Base-by-base conservation (phyloP, 2,888 invertebrate species). In the Apamea epomidion region DNA sequence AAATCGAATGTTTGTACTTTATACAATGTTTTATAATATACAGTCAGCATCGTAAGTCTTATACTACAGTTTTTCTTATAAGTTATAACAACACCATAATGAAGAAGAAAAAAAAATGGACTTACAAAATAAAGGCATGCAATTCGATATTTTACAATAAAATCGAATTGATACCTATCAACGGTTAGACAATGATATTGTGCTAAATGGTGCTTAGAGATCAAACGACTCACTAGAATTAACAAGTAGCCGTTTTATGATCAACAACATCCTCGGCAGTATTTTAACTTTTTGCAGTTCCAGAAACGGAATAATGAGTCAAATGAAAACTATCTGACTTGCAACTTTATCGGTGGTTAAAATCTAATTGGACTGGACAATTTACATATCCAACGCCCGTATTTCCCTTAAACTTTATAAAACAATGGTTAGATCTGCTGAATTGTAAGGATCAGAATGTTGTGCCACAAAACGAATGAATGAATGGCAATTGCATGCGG, bases 1-100 rank as follows among this genome's bases (percentile, higher is more conserved):
- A 77, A 76, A 14, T 76, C 25, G 21, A 60, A 48, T 37, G n/a
- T 74, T 12, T 76, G 14, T 45, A 32, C 29, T 32, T 67, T 74
- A 21, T 64, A 74, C 65, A 45, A 74, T 32, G 58, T 25, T 58
- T 58, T 25, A 60, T 60, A 5, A 60, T 74, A 67, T 18, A 48
- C 51, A 76, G 54, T 58, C 42, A 73, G 4, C 48, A 29, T 74
- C 21, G 21, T 42, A 75, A 25, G 10, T 74, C 29, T 74, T 73
- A 25, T 32, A 74, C 32, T 48, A 18, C 18, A 29, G 25, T n/a
- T n/a, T 51, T 69, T 37, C 0, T 51, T 51, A 18, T 12, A 65
- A n/a, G n/a, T 51, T 48, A 74, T 18, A 29, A 67, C 21, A 69
- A 65, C 37, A 37, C 32, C 21, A 37, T 65, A 37, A 37, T 32